A percentile compares a stretch with the other conserved stretches of the same genome.
Conservation (phyloP, 1,140 invertebrate genomes). For the Eueides isabella region DNA sequence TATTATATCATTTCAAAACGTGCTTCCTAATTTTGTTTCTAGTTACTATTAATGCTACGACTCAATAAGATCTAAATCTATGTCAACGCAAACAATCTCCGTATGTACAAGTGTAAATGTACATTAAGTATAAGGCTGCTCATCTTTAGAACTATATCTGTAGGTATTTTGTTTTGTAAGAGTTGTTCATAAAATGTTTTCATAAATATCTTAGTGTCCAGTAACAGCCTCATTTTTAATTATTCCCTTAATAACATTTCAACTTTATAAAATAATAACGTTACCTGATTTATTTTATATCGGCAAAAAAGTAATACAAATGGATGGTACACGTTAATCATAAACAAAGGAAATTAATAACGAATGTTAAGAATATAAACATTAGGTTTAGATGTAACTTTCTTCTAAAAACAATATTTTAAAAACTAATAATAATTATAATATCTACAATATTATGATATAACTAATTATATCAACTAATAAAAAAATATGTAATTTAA, state of each 20-base stretch:
- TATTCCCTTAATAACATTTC: neutral
- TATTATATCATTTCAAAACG: constrained; percentile 16
- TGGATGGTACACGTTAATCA: neutral
- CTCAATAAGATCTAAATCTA: constrained; percentile 19
- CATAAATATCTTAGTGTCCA: constrained; percentile 2
- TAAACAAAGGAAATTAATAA: neutral
- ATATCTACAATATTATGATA: constrained; percentile 12
- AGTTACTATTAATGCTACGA: constrained; percentile 23
- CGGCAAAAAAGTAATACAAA: neutral
- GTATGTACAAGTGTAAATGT: constrained; percentile 5
- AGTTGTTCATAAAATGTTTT: neutral
- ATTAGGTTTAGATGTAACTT: neutral
- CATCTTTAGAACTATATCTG: neutral
- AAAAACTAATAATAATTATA: neutral
- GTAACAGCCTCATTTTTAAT: constrained; percentile 1
- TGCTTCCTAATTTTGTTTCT: constrained; percentile 31
- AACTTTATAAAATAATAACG: neutral
- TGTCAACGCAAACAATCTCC: constrained; percentile 7
- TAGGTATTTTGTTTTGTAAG: constrained; percentile 5
- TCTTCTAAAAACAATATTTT: neutral
- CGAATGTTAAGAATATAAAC: neutral
- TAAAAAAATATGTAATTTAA: constrained; percentile 15
- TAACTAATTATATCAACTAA: constrained; percentile 7
- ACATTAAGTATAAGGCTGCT: constrained; percentile 14
- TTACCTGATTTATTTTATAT: neutral